Evolutionary conservation across 2,888 invertebrate genomes (phyloP), one percentile per base, ranked within the genome.

Genomic region (Hyposoter dolosus): DNA sequence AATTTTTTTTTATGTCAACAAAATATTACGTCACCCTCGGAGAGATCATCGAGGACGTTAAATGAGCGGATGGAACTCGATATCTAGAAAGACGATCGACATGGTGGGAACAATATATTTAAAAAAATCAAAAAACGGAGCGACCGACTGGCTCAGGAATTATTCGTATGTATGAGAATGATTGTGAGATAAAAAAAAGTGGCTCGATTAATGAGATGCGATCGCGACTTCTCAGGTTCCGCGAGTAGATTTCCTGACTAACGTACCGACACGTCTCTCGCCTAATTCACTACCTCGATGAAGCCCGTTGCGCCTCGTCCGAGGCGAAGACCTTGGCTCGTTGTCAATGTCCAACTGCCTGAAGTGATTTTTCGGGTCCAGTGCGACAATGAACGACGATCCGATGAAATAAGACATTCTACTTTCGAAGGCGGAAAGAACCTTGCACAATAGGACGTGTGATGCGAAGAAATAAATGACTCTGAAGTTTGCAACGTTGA

Each of bases 251-350:
- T 60, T 79, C 56, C 56, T 53, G 28, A 50, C 68, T 23, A 19
- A 45, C 69, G 56, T 56, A 78, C 53, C 50, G 0, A 56, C 19
- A 7, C 17, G 60, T 43, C 43, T 78, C 28, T 68, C 50, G 78
- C 78, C 19, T 19, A 69, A 79, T 79, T 69, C 76, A 28, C 32
- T 63, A 47, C 45, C 56, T 78, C 45, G 68, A 43, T n/a, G 68
- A 69, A 60, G n/a, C 68, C 12, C 23, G 40, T 32, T n/a, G n/a
- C n/a, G n/a, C n/a, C n/a, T n/a, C 40, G 56, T 10, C 45, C 47
- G 32, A 5, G 15, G 10, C 28, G 12, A 28, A 66, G 19, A 56
- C 68, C 72, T 81, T 65, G 80, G 40, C 45, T 79, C 56, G 40
- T 45, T 56, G 15, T 53, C 47, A 65, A 71, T 35, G 65, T 50